phyloP scores from a whole-genome alignment of 2,888 invertebrate genomes.

The Philereme vetulata region DNA sequence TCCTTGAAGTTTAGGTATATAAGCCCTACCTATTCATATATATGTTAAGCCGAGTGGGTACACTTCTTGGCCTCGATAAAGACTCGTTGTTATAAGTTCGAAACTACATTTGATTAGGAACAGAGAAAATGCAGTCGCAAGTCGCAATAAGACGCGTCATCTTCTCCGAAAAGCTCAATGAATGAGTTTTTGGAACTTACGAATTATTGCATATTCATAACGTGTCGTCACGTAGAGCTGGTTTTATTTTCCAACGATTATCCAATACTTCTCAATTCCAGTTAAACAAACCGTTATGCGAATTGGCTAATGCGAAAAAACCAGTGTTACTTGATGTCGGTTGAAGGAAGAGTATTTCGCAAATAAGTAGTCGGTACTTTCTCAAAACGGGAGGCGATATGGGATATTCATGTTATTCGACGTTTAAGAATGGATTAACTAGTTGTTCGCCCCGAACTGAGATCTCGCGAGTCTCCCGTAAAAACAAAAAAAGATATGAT shows the following conservation, averaged over 20 bases:
- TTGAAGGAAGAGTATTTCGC: constrained; percentile 41
- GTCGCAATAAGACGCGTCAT: constrained; percentile 28
- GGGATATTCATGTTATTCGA: constrained; percentile 10
- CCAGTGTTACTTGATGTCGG: constrained; percentile 47
- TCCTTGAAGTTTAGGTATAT: too few relatives aligned
- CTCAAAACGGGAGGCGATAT: constrained; percentile 35
- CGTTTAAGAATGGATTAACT: constrained; percentile 23
- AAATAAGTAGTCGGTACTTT: constrained; percentile 41
- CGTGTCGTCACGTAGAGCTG: constrained; percentile 40
- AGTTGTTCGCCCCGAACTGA: too few relatives aligned
- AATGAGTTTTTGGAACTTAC: constrained; percentile 48
- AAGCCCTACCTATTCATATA: too few relatives aligned
- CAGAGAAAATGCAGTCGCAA: constrained; percentile 12
- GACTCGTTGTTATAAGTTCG: constrained; percentile 1
- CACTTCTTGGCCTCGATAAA: constrained; percentile 14
- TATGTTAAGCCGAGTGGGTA: constrained; percentile 15
- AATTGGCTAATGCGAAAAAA: constrained; percentile 53
- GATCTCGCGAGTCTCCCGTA: too few relatives aligned
- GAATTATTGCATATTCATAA: constrained; percentile 47
- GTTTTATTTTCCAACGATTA: constrained; percentile 47
- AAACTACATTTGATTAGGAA: constrained; percentile 2
- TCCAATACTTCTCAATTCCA: constrained; percentile 48
- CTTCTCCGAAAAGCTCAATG: constrained; percentile 44
- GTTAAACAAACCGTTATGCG: constrained; percentile 53
- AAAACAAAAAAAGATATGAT: too few relatives aligned